Evolutionary conservation across 2,113 vertebrate species (phyloP).

Genomic region (Ramphastos sulfuratus): DNA sequence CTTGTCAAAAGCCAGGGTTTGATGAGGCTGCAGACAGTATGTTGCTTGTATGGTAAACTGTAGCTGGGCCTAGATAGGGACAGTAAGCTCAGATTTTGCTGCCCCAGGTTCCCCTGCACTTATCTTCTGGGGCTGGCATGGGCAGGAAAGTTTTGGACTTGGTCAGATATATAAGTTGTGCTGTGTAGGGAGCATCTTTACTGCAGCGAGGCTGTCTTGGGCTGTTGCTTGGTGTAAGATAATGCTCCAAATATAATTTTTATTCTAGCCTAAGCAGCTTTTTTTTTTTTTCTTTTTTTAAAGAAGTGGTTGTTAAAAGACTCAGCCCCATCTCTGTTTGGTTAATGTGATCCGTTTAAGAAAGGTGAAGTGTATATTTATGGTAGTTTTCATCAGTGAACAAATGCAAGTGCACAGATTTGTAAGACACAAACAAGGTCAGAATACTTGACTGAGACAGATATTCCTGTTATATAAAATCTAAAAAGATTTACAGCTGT

Average conservation of each 20-base stretch:
- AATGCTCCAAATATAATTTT: neutral
- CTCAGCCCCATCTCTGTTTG: neutral
- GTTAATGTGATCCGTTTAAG: neutral
- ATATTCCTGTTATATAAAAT: neutral
- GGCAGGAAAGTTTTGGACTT: neutral
- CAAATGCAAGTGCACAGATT: neutral
- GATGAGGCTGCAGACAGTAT: neutral
- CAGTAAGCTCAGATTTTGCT: neutral
- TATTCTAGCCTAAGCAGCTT: neutral
- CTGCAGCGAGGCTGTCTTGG: neutral
- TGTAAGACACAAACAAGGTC: neutral
- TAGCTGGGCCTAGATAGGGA: neutral
- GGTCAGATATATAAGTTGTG: rapidly evolving
- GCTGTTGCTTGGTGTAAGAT: neutral
- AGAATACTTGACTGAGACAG: neutral
- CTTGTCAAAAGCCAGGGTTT: neutral
- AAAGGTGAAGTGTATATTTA: neutral
- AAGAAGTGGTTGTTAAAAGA: neutral
- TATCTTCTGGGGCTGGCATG: neutral
- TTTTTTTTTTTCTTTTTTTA: too few relatives aligned
- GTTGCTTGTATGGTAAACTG: neutral
- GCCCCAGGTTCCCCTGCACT: neutral
- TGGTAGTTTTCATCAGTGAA: neutral
- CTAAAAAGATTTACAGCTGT: neutral
- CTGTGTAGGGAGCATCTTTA: neutral